Evolutionary conservation across 1,140 invertebrate genomes (phyloP), one percentile per base, ranked within the genome.

Genomic region (Sitophilus oryzae): DNA sequence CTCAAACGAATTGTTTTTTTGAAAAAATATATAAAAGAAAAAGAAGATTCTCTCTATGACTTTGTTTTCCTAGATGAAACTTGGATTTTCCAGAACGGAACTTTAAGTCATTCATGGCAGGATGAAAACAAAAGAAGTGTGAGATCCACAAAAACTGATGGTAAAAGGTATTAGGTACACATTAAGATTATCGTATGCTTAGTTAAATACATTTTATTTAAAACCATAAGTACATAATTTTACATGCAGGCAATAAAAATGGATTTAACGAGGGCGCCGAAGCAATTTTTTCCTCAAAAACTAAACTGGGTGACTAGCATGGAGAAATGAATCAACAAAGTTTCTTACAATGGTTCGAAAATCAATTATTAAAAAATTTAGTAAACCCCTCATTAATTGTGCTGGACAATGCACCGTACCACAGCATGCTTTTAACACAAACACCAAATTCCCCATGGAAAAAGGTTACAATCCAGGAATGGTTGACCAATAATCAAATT

Each of bases 201-300:
- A n/a, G n/a, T n/a, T n/a, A n/a, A n/a, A n/a, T n/a, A n/a, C n/a
- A 8, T 8, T 34, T 8, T 34, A 34, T n/a, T 8, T 9, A 40
- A 11, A 11, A 9, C 15, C n/a, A 8, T 34, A 34, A n/a, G n/a
- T 34, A 41, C 15, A 41, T 41, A 9, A 16, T 41, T 8, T 15
- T 18, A 8, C 18, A 41, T 41, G 40, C 40, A 10, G 40, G 40
- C 9, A 41, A 41, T 41, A 41, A 41, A 41, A 16, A 41, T 41
- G 40, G 40, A 49, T 45, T 45, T 30, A 23, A 9, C 9, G 21
- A 45, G 21, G 16, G 16, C 16, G 43, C 22, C 34, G 10, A 19
- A 23, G 5, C 16, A 8, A 11, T 45, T 9, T 45, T 45, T 45
- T 19, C 43, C 16, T 45, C 43, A 6, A 45, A 22, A 45, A 8